These are phyloP conservation scores for Drosophila trapezifrons DNA, from an alignment of 1,140 invertebrate species.

Conservation along the genomic window DNA sequence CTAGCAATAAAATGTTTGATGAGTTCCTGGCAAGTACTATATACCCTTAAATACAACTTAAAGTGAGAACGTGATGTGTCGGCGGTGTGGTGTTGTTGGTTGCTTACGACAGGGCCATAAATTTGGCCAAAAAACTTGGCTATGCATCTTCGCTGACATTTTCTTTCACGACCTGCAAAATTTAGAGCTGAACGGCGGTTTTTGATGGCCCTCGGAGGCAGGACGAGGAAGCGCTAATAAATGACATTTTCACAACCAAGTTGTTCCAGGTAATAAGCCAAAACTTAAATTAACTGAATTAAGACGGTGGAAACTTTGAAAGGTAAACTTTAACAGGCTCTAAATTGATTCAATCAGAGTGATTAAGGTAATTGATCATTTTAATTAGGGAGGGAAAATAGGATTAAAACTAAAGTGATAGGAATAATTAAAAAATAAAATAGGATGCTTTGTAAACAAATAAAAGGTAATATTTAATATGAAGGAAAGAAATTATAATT, in stretches of 20 bases:
- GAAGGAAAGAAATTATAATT: not conserved
- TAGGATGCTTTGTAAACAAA: too few relatives aligned
- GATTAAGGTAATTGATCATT: constrained; percentile 4
- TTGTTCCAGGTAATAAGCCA: constrained; percentile 31
- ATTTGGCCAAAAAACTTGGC: constrained; percentile 60
- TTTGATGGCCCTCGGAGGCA: constrained; percentile 58
- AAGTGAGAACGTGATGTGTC: constrained; percentile 36
- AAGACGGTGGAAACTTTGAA: constrained; percentile 3
- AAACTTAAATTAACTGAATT: constrained; percentile 32
- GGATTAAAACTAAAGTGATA: too few relatives aligned
- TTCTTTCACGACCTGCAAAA: constrained; percentile 69
- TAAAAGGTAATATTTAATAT: not conserved
- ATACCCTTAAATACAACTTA: constrained; percentile 48
- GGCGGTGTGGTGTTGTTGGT: constrained; percentile 19
- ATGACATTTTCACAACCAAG: constrained; percentile 60
- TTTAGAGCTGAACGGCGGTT: constrained; percentile 62
- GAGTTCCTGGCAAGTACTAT: constrained; percentile 9
- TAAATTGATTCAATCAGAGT: constrained; percentile 8
- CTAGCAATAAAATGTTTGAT: constrained; percentile 41
- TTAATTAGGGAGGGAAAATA: not conserved
- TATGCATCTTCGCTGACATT: constrained; percentile 64
- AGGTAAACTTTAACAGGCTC: not conserved
- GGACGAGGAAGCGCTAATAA: constrained; percentile 61
- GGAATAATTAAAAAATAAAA: not conserved
- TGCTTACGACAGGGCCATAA: constrained; percentile 53